A percentile compares a stretch with the other conserved stretches of the same genome.
These are phyloP conservation scores for Apogon talboti DNA, from an alignment of 2,797 vertebrate genomes.

Conservation along the genomic window DNA sequence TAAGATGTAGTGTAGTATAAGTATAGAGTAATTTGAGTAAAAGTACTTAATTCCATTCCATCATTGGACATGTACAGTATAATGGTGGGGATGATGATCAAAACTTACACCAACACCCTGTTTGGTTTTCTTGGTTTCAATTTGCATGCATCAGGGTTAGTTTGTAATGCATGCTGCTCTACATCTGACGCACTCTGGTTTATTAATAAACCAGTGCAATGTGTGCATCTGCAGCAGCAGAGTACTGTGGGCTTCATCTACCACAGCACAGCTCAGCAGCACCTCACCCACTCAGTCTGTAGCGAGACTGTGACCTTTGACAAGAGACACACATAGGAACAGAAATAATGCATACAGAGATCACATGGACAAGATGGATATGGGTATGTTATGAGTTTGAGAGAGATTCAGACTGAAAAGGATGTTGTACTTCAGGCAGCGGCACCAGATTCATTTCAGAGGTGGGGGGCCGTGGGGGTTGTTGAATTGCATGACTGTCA, in stretches of 20 bases:
- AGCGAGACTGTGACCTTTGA: background rate
- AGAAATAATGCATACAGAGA: background rate
- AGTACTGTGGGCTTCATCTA: conserved; percentile 27
- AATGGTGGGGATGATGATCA: background rate
- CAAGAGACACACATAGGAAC: background rate
- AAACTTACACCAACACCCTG: conserved; percentile 6
- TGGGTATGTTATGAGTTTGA: too few relatives aligned
- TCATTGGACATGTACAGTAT: too few relatives aligned
- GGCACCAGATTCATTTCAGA: too few relatives aligned
- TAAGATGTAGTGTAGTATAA: too few relatives aligned
- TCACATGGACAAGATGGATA: too few relatives aligned
- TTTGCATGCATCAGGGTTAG: conserved; percentile 8
- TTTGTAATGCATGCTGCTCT: conserved; percentile 14
- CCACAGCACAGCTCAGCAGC: background rate
- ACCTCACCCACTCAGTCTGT: conserved; percentile 2
- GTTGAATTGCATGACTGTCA: too few relatives aligned
- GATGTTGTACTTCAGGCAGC: too few relatives aligned
- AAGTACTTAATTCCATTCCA: too few relatives aligned
- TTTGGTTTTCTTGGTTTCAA: conserved; percentile 18
- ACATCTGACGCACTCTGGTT: conserved; percentile 37
- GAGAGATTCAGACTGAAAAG: too few relatives aligned
- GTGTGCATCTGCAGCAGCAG: conserved; percentile 69
- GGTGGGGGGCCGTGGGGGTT: too few relatives aligned
- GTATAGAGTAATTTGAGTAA: too few relatives aligned
- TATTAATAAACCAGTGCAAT: conserved; percentile 49